A percentile compares a stretch with the other conserved stretches of the same genome.
Evolutionary conservation across 2,113 vertebrate species (phyloP).

Genomic region (Hydropotes inermis): DNA sequence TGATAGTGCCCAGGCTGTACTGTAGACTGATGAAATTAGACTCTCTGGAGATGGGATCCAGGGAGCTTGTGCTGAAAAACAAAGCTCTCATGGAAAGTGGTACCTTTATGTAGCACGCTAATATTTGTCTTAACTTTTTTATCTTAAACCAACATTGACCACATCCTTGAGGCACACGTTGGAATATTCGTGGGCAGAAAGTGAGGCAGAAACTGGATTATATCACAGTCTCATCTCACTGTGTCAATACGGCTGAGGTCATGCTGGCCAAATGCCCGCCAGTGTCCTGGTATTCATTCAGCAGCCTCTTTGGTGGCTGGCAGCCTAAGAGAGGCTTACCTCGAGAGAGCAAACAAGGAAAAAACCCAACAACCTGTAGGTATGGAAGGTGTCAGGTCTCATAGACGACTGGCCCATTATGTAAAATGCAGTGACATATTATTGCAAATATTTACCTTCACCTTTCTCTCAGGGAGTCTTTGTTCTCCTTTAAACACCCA

Average conservation of each 20-base stretch:
- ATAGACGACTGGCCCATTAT: conserved; percentile 48
- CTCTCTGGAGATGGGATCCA: not conserved
- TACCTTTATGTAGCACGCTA: not conserved
- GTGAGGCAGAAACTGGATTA: conserved; percentile 26
- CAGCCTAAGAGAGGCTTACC: not conserved
- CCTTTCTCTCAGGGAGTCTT: conserved; percentile 35
- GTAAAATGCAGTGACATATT: conserved; percentile 54
- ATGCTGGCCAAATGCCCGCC: conserved; percentile 3
- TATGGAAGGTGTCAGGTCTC: conserved; percentile 38
- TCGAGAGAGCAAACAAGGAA: conserved; percentile 51
- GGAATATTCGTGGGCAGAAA: conserved; percentile 43
- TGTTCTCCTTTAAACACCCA: conserved; percentile 48
- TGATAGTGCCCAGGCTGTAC: not conserved
- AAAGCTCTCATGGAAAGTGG: conserved; percentile 14
- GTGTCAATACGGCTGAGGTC: conserved; percentile 64
- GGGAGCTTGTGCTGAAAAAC: not conserved
- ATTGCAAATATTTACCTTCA: conserved; percentile 59
- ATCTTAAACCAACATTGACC: conserved; percentile 70
- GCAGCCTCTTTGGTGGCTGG: not conserved
- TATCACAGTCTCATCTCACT: not conserved
- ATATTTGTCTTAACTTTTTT: conserved; percentile 63
- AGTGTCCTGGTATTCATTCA: conserved; percentile 18
- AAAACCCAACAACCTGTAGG: not conserved
- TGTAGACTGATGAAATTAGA: not conserved
- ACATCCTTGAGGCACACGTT: conserved; percentile 35